These are phyloP conservation scores for Tinamus major DNA, from an alignment of 2,797 vertebrate genomes.

Conservation along the genomic window DNA sequence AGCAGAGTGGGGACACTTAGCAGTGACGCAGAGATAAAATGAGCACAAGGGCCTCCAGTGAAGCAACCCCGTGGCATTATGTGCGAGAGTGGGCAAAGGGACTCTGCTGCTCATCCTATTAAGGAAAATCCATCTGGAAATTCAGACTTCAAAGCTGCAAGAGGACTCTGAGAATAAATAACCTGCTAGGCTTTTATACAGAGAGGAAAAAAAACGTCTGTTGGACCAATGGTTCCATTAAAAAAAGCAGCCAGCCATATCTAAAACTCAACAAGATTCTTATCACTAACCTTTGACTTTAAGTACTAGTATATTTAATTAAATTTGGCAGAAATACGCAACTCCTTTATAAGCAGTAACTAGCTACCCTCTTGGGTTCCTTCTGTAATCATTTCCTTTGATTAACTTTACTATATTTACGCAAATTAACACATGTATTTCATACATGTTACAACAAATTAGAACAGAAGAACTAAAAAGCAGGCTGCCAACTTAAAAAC, in stretches of 20 bases:
- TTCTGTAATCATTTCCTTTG: conserved; percentile 70
- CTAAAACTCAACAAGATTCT: conserved; percentile 33
- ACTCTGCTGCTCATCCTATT: neutral
- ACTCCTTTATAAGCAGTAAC: neutral
- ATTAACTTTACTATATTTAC: conserved; percentile 68
- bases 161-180: neutral
- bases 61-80: conserved; percentile 40
- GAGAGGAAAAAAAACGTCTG: neutral
- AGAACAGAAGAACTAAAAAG: conserved; percentile 64
- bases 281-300: conserved; percentile 31
- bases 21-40: conserved; percentile 67
- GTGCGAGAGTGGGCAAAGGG: neutral
- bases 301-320: conserved; percentile 53
- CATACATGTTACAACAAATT: conserved; percentile 74
- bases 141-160: neutral
- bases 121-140: conserved; percentile 6
- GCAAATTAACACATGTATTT: conserved; percentile 62
- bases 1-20: conserved; percentile 72
- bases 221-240: neutral
- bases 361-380: conserved; percentile 42
- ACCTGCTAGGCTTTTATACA: neutral
- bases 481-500: conserved; percentile 63
- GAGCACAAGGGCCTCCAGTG: conserved; percentile 61
- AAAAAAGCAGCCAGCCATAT: neutral
- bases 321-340: conserved; percentile 55